phyloP scores from a whole-genome alignment of 2,797 vertebrate species.

The Melanotaenia nigrans region DNA sequence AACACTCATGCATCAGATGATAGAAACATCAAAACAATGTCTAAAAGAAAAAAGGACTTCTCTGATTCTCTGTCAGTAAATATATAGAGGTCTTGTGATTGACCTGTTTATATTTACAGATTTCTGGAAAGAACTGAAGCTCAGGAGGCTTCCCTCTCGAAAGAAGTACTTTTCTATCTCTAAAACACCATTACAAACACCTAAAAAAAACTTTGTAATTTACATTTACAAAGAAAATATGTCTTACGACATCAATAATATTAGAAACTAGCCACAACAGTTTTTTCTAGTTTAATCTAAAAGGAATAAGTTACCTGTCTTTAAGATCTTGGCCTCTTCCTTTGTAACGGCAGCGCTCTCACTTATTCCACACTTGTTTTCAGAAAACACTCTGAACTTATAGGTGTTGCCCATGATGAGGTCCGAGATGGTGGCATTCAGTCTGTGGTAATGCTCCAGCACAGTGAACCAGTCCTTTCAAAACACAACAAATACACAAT shows the following conservation, averaged over 20 bases:
- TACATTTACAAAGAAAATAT: background rate
- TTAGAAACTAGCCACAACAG: background rate
- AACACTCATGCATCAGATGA: background rate
- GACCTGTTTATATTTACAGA: background rate
- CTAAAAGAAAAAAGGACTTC: background rate
- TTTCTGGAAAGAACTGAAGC: no score
- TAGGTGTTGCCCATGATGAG: conserved; percentile 97
- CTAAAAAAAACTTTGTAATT: no score
- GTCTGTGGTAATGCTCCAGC: conserved; percentile 90
- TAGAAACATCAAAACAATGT: background rate
- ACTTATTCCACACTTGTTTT: conserved; percentile 91
- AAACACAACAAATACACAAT: conserved; percentile 10
- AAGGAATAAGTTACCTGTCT: conserved; percentile 82
- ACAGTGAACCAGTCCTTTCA: conserved; percentile 95
- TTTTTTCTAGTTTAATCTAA: background rate
- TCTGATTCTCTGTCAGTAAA: background rate
- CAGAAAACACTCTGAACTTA: conserved; percentile 89
- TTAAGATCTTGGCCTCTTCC: conserved; percentile 84
- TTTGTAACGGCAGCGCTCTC: conserved; percentile 75
- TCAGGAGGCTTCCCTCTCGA: no score
- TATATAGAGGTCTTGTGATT: background rate
- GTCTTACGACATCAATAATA: background rate
- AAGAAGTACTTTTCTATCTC: no score
- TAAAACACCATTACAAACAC: no score
- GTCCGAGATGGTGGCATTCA: conserved; percentile 93